These are phyloP conservation scores for Apodemia mormo DNA, from an alignment of 2,888 invertebrate genomes.

Conservation along the genomic window DNA sequence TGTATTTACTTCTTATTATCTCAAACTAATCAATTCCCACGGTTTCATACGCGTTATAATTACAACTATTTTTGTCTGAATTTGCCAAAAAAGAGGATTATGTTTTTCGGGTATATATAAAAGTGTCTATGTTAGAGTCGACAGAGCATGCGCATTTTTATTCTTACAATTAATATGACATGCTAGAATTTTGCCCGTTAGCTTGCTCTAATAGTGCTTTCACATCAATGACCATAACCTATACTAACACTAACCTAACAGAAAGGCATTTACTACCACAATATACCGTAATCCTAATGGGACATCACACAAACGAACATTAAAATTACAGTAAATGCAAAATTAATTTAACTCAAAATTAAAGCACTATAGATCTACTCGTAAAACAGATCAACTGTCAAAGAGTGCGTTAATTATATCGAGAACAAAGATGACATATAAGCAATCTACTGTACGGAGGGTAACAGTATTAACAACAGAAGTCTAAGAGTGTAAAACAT, in stretches of 20 bases:
- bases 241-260: slow-evolving; percentile 65
- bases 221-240: slow-evolving; percentile 60
- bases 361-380: slow-evolving; percentile 2
- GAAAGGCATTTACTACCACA: slow-evolving; percentile 59
- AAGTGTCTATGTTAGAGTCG: too few relatives aligned
- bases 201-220: slow-evolving; percentile 58
- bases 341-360: background rate
- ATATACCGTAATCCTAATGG: slow-evolving; percentile 45
- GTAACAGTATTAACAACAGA: slow-evolving; percentile 44
- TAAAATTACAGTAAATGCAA: slow-evolving; percentile 16
- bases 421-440: slow-evolving; percentile 9
- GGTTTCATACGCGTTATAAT: too few relatives aligned
- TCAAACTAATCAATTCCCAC: too few relatives aligned
- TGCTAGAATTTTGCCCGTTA: slow-evolving; percentile 31
- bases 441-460: slow-evolving; percentile 11
- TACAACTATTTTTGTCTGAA: too few relatives aligned
- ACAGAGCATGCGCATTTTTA: too few relatives aligned
- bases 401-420: slow-evolving; percentile 10
- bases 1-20: too few relatives aligned
- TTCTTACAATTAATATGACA: background rate
- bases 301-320: slow-evolving; percentile 15
- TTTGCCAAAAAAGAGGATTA: too few relatives aligned
- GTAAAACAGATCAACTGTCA: background rate
- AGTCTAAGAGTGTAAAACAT: slow-evolving; percentile 73
- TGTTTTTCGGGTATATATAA: too few relatives aligned